phyloP scores from a whole-genome alignment of 2,888 invertebrate species.

The Zeuzera pyrina region DNA sequence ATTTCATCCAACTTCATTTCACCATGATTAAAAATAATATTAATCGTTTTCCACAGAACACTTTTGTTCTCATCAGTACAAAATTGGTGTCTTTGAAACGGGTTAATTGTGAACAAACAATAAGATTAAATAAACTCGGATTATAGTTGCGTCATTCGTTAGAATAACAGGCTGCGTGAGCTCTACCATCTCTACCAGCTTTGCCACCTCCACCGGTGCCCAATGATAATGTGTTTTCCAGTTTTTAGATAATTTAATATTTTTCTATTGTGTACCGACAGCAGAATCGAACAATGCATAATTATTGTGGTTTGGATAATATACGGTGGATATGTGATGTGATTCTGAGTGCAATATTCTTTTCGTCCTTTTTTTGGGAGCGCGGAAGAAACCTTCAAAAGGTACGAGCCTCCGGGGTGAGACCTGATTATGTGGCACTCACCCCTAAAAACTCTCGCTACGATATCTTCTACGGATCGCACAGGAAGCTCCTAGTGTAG shows the following conservation, averaged over 20 bases:
- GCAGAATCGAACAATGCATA: slow-evolving; percentile 7
- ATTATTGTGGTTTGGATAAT: background rate
- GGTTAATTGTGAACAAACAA: slow-evolving; percentile 42
- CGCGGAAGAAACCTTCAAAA: too few relatives aligned
- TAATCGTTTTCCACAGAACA: too few relatives aligned
- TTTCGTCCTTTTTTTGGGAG: too few relatives aligned
- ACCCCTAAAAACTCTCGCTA: too few relatives aligned
- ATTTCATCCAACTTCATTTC: too few relatives aligned
- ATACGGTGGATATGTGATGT: too few relatives aligned
- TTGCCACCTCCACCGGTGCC: slow-evolving; percentile 13
- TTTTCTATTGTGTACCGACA: slow-evolving; percentile 15
- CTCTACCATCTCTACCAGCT: slow-evolving; percentile 12
- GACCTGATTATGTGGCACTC: too few relatives aligned
- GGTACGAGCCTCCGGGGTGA: too few relatives aligned
- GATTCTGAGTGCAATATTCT: too few relatives aligned
- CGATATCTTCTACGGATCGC: too few relatives aligned
- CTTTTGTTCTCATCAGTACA: slow-evolving; percentile 6
- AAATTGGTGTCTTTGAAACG: slow-evolving; percentile 7
- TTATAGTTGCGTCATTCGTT: slow-evolving; percentile 36
- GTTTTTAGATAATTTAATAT: slow-evolving; percentile 30
- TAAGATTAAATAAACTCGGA: slow-evolving; percentile 29
- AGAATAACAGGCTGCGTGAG: slow-evolving; percentile 23
- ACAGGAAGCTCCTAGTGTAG: too few relatives aligned
- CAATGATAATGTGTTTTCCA: slow-evolving; percentile 34
- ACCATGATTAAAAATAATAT: too few relatives aligned